Base-by-base conservation (phyloP, 2,797 vertebrate genomes). In the Argyrosomus regius region DNA sequence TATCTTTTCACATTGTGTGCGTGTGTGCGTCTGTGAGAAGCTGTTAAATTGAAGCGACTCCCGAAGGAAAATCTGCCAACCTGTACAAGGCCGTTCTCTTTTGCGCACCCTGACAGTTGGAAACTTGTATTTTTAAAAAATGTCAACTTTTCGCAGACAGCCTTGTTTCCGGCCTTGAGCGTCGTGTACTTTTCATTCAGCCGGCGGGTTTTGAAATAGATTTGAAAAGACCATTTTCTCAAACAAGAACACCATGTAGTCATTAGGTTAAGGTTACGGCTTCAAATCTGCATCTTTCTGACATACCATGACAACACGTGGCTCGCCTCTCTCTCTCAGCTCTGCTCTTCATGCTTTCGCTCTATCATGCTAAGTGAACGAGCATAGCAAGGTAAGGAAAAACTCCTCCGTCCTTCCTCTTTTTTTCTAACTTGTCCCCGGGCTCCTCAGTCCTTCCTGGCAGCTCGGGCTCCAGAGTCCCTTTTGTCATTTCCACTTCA, bases 401-500 rank as follows among this genome's bases (percentile, higher is more conserved):
- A 75, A 45, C 35, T 49, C 74, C 48, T 2, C 7, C 16, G 5
- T 61, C 56, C 52, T 46, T 73, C 78, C 49, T 71, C 50, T 64
- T 58, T 53, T 50, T 46, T 52, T 50, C 48, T 60, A n/a, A 43
- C 74, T 59, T 69, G 73, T 68, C 73, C 53, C 60, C 18, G 39
- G 59, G 58, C 61, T 68, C 75, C 35, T 78, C 60, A 52, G 22
- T 84, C 52, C 75, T 63, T 69, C 64, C 79, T 83, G 81, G 76
- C 80, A 85, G 67, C 73, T 9, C 39, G 26, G 67, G 50, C 83
- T 84, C 85, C 70, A 22, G 75, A 85, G 80, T 81, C 89, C 72
- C 62, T 79, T 87, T 86, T 89, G 84, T 88, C 89, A 91, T 89
- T 92, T 88, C 88, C 90, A 86, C 90, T 88, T 90, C 86, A 84